Conservation (phyloP, 2,113 vertebrate genomes). For the Chloroceryle aenea region DNA sequence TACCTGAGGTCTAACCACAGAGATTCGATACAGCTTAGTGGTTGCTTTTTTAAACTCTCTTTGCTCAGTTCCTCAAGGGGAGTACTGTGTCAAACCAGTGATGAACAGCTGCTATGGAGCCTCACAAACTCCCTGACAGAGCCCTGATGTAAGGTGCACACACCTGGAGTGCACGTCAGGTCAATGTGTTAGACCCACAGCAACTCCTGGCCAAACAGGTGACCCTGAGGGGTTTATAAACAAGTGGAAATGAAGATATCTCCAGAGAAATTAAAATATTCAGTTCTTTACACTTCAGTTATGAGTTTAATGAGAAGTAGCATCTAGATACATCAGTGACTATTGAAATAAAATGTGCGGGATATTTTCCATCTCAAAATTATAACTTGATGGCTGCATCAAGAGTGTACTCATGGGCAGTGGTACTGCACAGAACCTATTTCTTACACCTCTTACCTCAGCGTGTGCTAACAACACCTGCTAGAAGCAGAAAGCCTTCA, state of each 20-base stretch:
- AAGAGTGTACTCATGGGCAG: neutral
- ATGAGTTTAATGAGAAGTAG: neutral
- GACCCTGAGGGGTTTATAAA: neutral
- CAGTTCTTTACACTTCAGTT: neutral
- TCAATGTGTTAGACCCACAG: neutral
- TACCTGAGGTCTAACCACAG: constrained; percentile 49
- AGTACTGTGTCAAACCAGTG: neutral
- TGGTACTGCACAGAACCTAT: neutral
- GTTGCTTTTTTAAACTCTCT: neutral
- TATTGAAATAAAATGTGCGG: neutral
- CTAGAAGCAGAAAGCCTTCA: neutral
- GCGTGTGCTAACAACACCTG: neutral
- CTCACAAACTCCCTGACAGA: neutral
- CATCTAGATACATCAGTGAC: neutral
- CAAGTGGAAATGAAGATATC: neutral
- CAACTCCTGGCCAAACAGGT: neutral
- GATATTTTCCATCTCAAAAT: neutral
- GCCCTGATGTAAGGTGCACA: neutral
- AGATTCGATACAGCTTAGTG: neutral
- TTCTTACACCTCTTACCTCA: neutral
- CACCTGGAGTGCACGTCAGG: neutral
- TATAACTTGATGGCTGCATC: neutral
- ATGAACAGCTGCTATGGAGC: neutral
- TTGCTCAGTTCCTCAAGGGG: neutral
- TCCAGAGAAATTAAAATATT: neutral